Evolutionary conservation across 2,113 vertebrate species (phyloP).

Genomic region (Deroptyus accipitrinus): DNA sequence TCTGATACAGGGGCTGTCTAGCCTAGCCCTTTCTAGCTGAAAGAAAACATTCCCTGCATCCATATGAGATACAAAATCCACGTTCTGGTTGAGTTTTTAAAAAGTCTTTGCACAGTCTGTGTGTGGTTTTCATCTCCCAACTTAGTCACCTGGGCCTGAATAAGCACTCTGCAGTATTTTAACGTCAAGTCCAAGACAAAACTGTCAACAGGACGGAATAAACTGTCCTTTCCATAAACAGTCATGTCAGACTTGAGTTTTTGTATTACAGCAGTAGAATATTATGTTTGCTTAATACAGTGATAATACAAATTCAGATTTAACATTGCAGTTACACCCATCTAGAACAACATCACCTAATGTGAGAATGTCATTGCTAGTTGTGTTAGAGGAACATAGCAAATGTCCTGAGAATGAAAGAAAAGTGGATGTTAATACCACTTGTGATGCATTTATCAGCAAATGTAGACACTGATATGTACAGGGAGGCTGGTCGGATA

Average conservation of each 20-base stretch:
- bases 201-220: not conserved
- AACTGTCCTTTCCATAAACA: not conserved
- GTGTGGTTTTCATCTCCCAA: not conserved
- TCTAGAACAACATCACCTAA: not conserved
- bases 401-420: not conserved
- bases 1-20: not conserved
- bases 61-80: not conserved
- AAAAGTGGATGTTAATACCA: too few species aligned
- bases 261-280: not conserved
- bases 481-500: not conserved
- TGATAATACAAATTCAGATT: not conserved
- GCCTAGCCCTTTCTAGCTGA: not conserved
- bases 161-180: not conserved
- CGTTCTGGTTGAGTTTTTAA: not conserved
- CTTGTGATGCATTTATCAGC: not conserved
- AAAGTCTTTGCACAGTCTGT: not conserved
- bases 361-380: not conserved
- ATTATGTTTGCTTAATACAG: not conserved
- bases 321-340: not conserved
- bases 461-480: rapidly evolving
- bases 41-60: not conserved
- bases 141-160: not conserved
- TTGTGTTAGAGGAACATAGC: not conserved
- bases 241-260: not conserved
- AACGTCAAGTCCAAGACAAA: not conserved